Conservation (phyloP, 2,113 vertebrate species). For the Nyctereutes procyonoides region DNA sequence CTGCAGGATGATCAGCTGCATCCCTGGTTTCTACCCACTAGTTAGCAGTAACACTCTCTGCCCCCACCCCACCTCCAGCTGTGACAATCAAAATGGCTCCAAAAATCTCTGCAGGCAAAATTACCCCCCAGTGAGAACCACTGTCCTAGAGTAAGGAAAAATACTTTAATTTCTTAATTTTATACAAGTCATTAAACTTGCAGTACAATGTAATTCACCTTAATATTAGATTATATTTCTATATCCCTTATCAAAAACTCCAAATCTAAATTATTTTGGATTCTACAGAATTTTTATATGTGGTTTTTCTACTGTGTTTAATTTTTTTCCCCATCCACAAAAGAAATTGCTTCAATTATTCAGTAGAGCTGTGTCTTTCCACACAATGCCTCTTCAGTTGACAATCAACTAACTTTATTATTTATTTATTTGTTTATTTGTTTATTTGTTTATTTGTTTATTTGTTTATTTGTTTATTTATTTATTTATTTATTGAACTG, state of each 20-base stretch:
- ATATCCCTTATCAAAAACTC: slow-evolving; percentile 22
- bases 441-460: no score
- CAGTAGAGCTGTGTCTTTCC: not conserved
- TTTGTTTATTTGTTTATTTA: no score
- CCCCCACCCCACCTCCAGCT: no score
- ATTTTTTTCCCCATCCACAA: slow-evolving; percentile 5
- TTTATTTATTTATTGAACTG: no score
- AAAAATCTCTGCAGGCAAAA: not conserved
- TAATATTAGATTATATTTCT: not conserved
- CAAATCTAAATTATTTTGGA: slow-evolving; percentile 6
- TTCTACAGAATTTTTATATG: not conserved
- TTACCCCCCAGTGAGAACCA: not conserved
- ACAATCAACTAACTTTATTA: no score
- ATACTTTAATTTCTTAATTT: slow-evolving; percentile 22
- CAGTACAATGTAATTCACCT: not conserved
- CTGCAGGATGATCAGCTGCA: not conserved
- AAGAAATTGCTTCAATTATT: not conserved
- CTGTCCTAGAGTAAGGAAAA: not conserved
- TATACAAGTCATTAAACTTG: not conserved
- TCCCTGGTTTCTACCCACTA: not conserved
- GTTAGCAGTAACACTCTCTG: not conserved
- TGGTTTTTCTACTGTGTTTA: not conserved
- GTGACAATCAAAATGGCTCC: not conserved
- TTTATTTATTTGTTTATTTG: no score
- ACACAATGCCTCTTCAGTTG: not conserved